Percentiles rank a stretch among this genome's conserved stretches.
These are phyloP conservation scores for Lamproptera curius DNA, from an alignment of 2,888 invertebrate species.

Conservation along the genomic window DNA sequence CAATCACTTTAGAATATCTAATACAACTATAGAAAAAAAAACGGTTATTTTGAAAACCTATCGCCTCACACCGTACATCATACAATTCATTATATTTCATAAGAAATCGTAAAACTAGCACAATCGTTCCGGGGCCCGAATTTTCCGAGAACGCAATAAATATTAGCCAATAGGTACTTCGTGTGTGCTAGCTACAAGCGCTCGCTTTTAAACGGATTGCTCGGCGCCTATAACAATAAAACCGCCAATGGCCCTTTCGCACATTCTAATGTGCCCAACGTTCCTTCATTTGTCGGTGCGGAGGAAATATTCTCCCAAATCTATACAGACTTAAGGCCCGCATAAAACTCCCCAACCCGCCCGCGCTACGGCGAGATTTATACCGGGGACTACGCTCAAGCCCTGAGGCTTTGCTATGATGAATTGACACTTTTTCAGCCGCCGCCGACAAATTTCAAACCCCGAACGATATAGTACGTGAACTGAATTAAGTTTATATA, in stretches of 20 bases:
- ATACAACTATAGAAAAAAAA: no score
- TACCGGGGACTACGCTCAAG: conserved; percentile 70
- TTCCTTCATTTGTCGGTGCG: conserved; percentile 75
- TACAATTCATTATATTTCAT: no score
- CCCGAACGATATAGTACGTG: conserved; percentile 60
- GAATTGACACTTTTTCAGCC: conserved; percentile 77
- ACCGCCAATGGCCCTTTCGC: conserved; percentile 71
- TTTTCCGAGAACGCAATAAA: conserved; percentile 36
- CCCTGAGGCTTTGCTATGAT: conserved; percentile 75
- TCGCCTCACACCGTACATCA: no score
- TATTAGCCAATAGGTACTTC: conserved; percentile 73
- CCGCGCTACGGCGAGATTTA: conserved; percentile 79
- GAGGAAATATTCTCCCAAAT: conserved; percentile 78
- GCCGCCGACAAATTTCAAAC: conserved; percentile 70
- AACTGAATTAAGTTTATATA: conserved; percentile 73
- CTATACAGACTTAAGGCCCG: conserved; percentile 79
- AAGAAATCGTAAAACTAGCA: no score
- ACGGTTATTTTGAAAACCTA: no score
- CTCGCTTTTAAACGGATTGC: conserved; percentile 77
- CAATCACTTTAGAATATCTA: no score
- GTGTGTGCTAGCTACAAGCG: conserved; percentile 64
- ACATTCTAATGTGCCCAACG: conserved; percentile 74
- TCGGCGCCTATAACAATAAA: conserved; percentile 70
- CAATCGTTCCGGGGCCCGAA: conserved; percentile 42
- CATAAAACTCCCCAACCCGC: conserved; percentile 78